phyloP scores from a whole-genome alignment of 1,140 invertebrate species.

The Drosophila pectinifera region DNA sequence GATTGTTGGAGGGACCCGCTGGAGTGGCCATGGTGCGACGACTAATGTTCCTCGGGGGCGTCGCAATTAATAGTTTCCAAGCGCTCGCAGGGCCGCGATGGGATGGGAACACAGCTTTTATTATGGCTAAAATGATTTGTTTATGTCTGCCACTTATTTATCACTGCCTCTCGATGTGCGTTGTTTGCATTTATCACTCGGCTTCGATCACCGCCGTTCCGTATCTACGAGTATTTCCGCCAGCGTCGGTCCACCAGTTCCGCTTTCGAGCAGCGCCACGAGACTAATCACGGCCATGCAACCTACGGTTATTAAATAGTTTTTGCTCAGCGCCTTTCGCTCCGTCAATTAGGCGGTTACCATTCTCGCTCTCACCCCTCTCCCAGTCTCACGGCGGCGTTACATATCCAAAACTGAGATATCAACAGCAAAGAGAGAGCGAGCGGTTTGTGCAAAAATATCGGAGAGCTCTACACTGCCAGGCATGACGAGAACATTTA shows the following conservation, averaged over 20 bases:
- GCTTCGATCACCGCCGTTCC: constrained; percentile 28
- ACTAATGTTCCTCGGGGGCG: constrained; percentile 1
- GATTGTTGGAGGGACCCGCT: constrained; percentile 13
- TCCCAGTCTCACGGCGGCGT: constrained; percentile 7
- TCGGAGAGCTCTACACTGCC: constrained; percentile 18
- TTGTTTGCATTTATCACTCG: constrained; percentile 65
- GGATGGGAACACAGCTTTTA: constrained; percentile 14
- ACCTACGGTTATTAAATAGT: constrained; percentile 73
- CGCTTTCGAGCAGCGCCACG: constrained; percentile 44
- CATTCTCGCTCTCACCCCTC: constrained; percentile 15
- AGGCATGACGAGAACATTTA: not conserved
- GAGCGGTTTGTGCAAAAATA: constrained; percentile 12
- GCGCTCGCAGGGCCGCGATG: not conserved
- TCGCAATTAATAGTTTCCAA: not conserved
- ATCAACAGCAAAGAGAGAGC: constrained; percentile 17
- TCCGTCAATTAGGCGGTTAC: constrained; percentile 1
- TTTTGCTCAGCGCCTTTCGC: constrained; percentile 36
- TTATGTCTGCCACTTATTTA: constrained; percentile 26
- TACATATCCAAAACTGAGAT: constrained; percentile 27
- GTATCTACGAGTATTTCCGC: not conserved
- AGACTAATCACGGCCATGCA: constrained; percentile 61
- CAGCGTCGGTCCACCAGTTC: constrained; percentile 13
- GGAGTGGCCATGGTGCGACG: constrained; percentile 31
- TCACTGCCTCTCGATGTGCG: constrained; percentile 33
- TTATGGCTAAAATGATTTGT: constrained; percentile 24